Evolutionary conservation across 2,113 vertebrate genomes (phyloP), one percentile per base, ranked within the genome.

Genomic region (Oryzias melastigma): DNA sequence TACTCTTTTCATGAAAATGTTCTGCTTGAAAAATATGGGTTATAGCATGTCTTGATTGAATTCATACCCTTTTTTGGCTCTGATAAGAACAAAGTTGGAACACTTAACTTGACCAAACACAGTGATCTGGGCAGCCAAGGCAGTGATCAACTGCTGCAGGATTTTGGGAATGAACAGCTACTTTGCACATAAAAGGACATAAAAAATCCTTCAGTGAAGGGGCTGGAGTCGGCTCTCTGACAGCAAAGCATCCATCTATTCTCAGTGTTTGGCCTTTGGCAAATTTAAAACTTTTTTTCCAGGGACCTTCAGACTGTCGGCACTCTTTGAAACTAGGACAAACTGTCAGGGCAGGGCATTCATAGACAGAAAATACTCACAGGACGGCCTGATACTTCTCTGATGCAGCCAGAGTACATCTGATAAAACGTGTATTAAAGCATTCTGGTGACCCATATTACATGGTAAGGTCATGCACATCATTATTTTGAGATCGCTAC

Each of bases 121-220:
- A 51, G 49, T 1, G 35, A 65, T 55, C 71, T 64, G 44, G 48
- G 42, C 54, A 48, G n/a, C 18, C 2, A 42, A 24, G 29, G 73
- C 43, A n/a, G 22, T 65, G 41, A 72, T 63, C 65, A 50, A 55
- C 67, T 68, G 54, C 52, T 59, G 45, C 42, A 57, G 56, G 51
- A 79, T 75, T 66, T 65, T 66, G 63, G 54, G 22, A 58, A 16
- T 1, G 7, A 66, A 44, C 61, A 52, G 77, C 82, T 65, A 82
- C 44, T 57, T 55, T 45, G 44, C 50, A 57, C 62, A 71, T 81
- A 40, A 69, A 77, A 52, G 42, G 41, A 7, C 1, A 66, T 24
- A 48, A 66, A 16, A 71, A 52, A 64, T 4, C 41, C 41, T 46
- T 52, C 47, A 43, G 13, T 51, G 44, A 68, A 52, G 46, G 57